Percentiles rank a stretch among this genome's conserved stretches.
Conservation (phyloP, 1,140 invertebrate species). For the Asbolus verrucosus region DNA sequence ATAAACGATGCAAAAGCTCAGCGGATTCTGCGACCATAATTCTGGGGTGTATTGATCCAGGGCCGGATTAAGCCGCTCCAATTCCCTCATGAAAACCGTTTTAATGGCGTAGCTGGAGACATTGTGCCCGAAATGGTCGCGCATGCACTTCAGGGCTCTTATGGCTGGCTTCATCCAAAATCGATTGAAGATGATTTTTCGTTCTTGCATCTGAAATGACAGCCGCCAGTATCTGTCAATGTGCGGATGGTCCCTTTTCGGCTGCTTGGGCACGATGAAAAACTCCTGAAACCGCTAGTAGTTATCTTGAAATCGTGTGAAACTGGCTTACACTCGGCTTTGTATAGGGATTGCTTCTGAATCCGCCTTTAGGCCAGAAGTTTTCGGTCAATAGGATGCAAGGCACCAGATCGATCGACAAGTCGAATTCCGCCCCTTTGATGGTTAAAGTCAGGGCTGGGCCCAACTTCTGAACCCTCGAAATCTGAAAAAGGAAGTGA, state of each 20-base stretch:
- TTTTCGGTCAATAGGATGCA: not conserved
- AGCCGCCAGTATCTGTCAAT: not conserved
- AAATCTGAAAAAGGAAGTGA: conserved; percentile 28
- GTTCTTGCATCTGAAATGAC: not conserved
- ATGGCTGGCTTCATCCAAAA: not conserved
- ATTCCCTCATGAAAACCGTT: not conserved
- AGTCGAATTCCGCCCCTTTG: not conserved
- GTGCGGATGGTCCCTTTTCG: not conserved
- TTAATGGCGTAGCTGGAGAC: not conserved
- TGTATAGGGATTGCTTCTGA: conserved; percentile 42
- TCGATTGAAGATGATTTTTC: not conserved
- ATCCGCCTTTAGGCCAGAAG: not conserved
- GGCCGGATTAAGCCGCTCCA: not conserved
- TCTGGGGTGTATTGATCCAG: not conserved
- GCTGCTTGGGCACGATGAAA: conserved; percentile 3
- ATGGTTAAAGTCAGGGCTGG: not conserved
- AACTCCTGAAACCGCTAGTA: too few species aligned
- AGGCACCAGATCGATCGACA: not conserved
- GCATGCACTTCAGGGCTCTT: not conserved
- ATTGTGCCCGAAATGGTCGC: not conserved
- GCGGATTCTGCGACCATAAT: not conserved
- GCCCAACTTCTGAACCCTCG: conserved; percentile 39
- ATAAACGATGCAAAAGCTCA: not conserved
- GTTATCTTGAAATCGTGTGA: too few species aligned
- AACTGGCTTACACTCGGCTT: conserved; percentile 34